A percentile compares a stretch with the other conserved stretches of the same genome.
These are phyloP conservation scores for Turritopsis dohrnii DNA, from an alignment of 30 jellyfish, hydroid and myxozoan species.

Conservation along the genomic window DNA sequence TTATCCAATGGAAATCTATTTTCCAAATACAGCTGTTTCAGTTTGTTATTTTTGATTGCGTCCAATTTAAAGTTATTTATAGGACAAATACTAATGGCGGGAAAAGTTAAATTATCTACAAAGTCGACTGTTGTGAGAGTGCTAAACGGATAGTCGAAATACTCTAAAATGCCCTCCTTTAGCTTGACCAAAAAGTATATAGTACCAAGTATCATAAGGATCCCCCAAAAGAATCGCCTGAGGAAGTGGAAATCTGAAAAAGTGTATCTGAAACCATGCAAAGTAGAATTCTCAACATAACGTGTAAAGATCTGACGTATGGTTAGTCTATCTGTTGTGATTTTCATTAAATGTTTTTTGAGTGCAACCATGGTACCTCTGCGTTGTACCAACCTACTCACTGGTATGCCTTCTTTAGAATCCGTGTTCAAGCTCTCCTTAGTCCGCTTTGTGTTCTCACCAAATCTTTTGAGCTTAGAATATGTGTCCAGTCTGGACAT, in stretches of 20 bases:
- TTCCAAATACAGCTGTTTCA: conserved; percentile 10
- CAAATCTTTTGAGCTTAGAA: neutral
- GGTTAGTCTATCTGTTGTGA: conserved; percentile 84
- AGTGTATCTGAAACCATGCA: conserved; percentile 91
- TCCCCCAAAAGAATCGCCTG: conserved; percentile 83
- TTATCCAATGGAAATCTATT: conserved; percentile 38
- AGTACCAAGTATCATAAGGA: conserved; percentile 74
- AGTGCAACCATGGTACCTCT: conserved; percentile 14
- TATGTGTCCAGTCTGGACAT: neutral
- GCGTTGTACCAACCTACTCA: neutral
- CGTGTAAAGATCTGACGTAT: conserved; percentile 76
- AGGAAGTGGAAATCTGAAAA: conserved; percentile 81
- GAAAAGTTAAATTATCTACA: conserved; percentile 55
- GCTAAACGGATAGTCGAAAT: conserved; percentile 83
- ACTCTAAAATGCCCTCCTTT: conserved; percentile 68
- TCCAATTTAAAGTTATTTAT: conserved; percentile 63
- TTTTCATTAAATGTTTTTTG: conserved; percentile 53
- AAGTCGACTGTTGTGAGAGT: conserved; percentile 82
- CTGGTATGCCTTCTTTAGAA: neutral
- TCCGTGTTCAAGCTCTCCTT: neutral
- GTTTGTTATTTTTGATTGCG: conserved; percentile 40
- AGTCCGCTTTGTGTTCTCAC: neutral
- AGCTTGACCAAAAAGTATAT: conserved; percentile 72
- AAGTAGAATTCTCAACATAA: conserved; percentile 77
- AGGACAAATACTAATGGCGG: conserved; percentile 89